A percentile compares a stretch with the other conserved stretches of the same genome.
Evolutionary conservation across 2,888 invertebrate genomes (phyloP).

Genomic region (Drosophila robusta): DNA sequence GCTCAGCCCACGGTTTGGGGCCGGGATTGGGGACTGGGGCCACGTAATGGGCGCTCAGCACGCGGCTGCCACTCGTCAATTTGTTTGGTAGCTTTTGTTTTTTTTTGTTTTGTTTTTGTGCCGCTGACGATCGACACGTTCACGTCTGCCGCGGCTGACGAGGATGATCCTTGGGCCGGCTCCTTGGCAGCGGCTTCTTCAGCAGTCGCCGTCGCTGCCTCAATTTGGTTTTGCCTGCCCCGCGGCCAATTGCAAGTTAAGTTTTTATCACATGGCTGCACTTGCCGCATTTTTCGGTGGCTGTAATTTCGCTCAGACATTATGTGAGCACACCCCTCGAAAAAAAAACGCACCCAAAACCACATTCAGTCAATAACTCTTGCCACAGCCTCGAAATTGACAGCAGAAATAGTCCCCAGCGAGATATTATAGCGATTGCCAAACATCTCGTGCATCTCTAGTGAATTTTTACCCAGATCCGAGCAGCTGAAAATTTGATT

Average conservation of each 20-base stretch:
- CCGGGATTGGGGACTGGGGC: conserved; percentile 36
- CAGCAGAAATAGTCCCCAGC: conserved; percentile 3
- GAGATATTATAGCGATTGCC: conserved; percentile 12
- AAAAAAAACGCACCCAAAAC: neutral
- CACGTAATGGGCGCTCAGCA: conserved; percentile 64
- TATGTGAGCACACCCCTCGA: conserved; percentile 45
- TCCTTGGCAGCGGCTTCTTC: conserved; percentile 52
- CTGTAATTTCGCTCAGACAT: conserved; percentile 62
- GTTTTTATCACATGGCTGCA: conserved; percentile 57
- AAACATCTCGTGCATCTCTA: neutral
- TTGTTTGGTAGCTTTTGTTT: conserved; percentile 17
- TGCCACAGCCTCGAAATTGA: conserved; percentile 9
- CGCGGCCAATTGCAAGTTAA: conserved; percentile 53
- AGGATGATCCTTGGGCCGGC: conserved; percentile 62
- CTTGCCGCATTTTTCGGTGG: conserved; percentile 62
- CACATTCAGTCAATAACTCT: conserved; percentile 13
- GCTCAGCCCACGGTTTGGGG: conserved; percentile 25
- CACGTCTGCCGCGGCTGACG: conserved; percentile 36
- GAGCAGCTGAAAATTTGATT: conserved; percentile 11
- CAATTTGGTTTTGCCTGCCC: conserved; percentile 60
- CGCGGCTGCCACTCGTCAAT: conserved; percentile 79
- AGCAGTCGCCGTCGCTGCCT: conserved; percentile 52
- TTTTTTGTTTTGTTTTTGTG: conserved; percentile 9
- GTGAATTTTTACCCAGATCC: neutral
- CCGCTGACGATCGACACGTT: conserved; percentile 68